Evolutionary conservation across 2,797 vertebrate genomes (phyloP), one percentile per base, ranked within the genome.

Genomic region (Acropternis orthonyx): DNA sequence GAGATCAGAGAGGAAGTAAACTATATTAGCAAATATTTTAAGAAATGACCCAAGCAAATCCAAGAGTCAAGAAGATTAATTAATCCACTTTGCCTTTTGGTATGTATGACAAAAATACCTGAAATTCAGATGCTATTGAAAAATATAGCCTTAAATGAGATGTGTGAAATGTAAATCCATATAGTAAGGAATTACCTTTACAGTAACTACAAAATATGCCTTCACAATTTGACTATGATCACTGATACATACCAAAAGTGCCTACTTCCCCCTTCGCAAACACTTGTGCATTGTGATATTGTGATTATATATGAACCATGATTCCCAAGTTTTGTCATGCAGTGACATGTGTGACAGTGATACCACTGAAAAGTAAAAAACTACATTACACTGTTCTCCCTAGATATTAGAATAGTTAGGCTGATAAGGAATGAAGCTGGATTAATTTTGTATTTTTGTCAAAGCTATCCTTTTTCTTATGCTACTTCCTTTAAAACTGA

Each of bases 181-280:
- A 24, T 17, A n/a, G 2, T 18, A 78, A 61, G 11, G 15, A 61
- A 7, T 3, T 39, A 46, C 14, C 11, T 3, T 63, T 30, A 37
- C 13, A 72, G 14, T 48, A n/a, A 8, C 30, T 48, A n/a, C 54
- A 34, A 78, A 28, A 12, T 12, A n/a, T 9, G 4, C 7, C 3
- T n/a, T 61, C 18, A 21, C 52, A 17, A 48, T 36, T 48, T 54
- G 73, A 41, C 30, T 59, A 9, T 59, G 24, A 36, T 48, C 6
- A 18, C 10, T 39, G 24, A 30, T 19, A 51, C 5, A 30, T 6
- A 44, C 0, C 0, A 22, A 27, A 6, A 44, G 4, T 72, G 4
- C 22, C 26, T 24, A 10, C 13, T 72, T 72, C 34, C 30, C 30
- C 12, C 10, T 10, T 30, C 12, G 66, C 17, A 77, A 72, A 46